phyloP scores from a whole-genome alignment of 1,140 invertebrate species.

The Manduca sexta region DNA sequence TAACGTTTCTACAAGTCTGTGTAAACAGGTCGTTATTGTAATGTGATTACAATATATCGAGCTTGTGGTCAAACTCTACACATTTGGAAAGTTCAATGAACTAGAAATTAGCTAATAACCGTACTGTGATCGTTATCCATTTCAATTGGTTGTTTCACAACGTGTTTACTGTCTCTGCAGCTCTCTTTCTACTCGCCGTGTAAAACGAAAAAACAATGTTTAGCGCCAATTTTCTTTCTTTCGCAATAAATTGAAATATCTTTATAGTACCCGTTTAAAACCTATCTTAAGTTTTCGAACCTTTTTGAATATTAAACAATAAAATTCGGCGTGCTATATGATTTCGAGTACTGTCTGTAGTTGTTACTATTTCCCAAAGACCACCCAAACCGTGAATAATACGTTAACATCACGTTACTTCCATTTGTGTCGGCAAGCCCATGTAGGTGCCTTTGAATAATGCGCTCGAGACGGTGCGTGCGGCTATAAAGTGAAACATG shows the following conservation, averaged over 20 bases:
- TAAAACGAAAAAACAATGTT: too few species aligned
- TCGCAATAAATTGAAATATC: too few species aligned
- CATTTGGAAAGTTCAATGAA: conserved; percentile 12
- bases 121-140: neutral
- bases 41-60: conserved; percentile 8
- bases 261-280: too few species aligned
- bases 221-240: too few species aligned
- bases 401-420: conserved; percentile 3
- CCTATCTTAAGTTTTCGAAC: too few species aligned
- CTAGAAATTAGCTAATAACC: conserved; percentile 1
- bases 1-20: neutral
- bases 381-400: conserved; percentile 31
- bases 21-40: conserved; percentile 10
- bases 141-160: neutral
- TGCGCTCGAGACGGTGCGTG: neutral
- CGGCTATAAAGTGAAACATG: neutral
- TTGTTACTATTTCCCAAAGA: conserved; percentile 10
- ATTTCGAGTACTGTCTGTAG: neutral
- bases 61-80: conserved; percentile 13
- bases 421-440: conserved; percentile 15
- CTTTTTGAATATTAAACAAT: too few species aligned
- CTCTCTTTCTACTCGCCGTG: neutral
- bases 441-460: neutral
- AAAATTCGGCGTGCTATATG: too few species aligned
- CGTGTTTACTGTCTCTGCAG: neutral